Percentiles rank a stretch among this genome's conserved stretches.
phyloP scores from a whole-genome alignment of 2,888 invertebrate genomes.

The Antheraea yamamai region DNA sequence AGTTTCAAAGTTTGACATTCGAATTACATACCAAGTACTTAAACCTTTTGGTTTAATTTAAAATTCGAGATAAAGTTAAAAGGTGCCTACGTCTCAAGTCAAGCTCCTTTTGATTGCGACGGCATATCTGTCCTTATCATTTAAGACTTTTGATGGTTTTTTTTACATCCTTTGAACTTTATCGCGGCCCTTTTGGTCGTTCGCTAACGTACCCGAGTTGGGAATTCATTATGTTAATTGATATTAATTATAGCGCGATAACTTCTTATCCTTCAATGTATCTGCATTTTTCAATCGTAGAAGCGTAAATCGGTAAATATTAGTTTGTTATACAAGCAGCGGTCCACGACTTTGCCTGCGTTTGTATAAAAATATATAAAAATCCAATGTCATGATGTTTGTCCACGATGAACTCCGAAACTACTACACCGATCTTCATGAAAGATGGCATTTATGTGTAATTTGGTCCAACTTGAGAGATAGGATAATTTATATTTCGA shows the following conservation, averaged over 20 bases:
- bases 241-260: not conserved
- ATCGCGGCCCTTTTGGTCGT: slow-evolving; percentile 3
- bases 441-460: no score
- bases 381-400: no score
- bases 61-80: slow-evolving; percentile 8
- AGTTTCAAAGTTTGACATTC: not conserved
- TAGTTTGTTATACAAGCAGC: not conserved
- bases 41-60: not conserved
- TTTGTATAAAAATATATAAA: no score
- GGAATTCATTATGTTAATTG: slow-evolving; percentile 5
- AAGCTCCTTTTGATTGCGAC: slow-evolving; percentile 12
- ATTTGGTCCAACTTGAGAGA: no score
- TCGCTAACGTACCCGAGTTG: not conserved
- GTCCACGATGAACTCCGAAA: no score
- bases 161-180: slow-evolving; percentile 10
- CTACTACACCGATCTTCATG: no score
- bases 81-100: slow-evolving; percentile 3
- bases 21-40: not conserved
- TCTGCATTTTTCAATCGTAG: not conserved
- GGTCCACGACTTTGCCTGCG: no score
- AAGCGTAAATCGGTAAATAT: not conserved
- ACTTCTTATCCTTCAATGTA: slow-evolving; percentile 1
- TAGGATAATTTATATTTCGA: no score
- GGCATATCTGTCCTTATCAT: slow-evolving; percentile 10
- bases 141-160: slow-evolving; percentile 2